Conservation (phyloP, 2,888 invertebrate genomes). For the Epinotia bilunana region DNA sequence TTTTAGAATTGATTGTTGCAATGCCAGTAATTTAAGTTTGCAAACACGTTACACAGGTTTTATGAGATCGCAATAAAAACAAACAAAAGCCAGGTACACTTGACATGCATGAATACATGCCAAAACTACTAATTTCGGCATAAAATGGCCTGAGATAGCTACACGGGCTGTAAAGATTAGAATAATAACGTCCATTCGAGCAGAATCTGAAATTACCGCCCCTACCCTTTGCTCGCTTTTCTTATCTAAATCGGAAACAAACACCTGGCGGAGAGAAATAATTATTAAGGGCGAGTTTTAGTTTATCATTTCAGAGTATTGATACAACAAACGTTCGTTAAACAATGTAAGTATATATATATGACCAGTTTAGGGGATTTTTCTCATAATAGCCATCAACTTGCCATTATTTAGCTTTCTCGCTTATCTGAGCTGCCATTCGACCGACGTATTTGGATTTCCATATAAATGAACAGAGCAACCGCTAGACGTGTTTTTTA, state of each 20-base stretch:
- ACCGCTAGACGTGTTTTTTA: too few relatives aligned
- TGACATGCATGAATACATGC: background rate
- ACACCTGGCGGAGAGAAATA: slow-evolving; percentile 30
- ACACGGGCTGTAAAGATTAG: slow-evolving; percentile 22
- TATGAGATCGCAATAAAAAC: background rate
- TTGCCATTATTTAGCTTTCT: background rate
- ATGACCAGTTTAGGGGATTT: background rate
- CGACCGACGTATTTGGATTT: background rate
- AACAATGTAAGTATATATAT: too few relatives aligned
- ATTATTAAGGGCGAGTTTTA: slow-evolving; percentile 28
- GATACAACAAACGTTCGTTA: slow-evolving; percentile 4
- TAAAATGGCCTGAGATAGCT: slow-evolving; percentile 3
- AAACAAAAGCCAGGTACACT: background rate
- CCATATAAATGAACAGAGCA: too few relatives aligned
- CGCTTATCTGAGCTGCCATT: background rate
- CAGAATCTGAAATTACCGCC: slow-evolving; percentile 28
- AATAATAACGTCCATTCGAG: slow-evolving; percentile 31
- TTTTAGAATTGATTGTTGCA: background rate
- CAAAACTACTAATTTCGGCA: background rate
- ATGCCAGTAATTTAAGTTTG: background rate
- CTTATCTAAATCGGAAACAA: slow-evolving; percentile 39
- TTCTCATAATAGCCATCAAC: background rate
- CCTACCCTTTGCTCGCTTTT: slow-evolving; percentile 24
- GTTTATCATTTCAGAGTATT: slow-evolving; percentile 18
- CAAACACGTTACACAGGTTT: background rate